Base-by-base conservation (phyloP, 1,140 invertebrate species). In the Pseudomyrmex flavicornis region DNA sequence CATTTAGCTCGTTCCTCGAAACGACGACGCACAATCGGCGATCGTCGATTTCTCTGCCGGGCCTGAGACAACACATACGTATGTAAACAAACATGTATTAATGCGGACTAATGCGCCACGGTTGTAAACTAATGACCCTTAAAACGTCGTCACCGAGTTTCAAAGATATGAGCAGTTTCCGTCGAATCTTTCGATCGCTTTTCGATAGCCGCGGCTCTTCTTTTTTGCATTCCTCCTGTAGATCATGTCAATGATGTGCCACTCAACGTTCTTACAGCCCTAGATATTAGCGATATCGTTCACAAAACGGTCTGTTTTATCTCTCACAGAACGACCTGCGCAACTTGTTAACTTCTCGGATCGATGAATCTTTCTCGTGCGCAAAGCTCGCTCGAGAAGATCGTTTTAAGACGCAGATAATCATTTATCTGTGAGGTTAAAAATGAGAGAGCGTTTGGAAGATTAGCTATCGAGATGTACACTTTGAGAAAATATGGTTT, bases 1-100 rank as follows among this genome's bases (percentile, higher is more conserved):
- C 80, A 88, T 88, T 90, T 86, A 77, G 54, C 58, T 35, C 59
- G 72, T 54, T 13, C 44, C 12, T 94, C 94, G 94, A 94, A 91
- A 94, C 95, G 93, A 93, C 95, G 93, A 93, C 91, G 94, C 95
- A 95, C 93, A 93, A 95, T 92, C 70, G 72, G 46, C 70, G 65
- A 76, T 72, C 52, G 69, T 85, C 52, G 82, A 77, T 76, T 65
- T 76, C 44, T 44, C 44, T 44, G 52, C 65, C 87, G 82, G 58
- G 48, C 35, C 52, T 46, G 20, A 26, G 48, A 22, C 59, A 70
- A 63, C 65, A 5, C 35, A 86, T 75, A 73, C 66, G 85, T 76
- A 82, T 73, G 83, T 83, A 89, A 89, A 89, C 87, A 86, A 89
- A 85, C 83, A 88, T 85, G 86, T 62, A 44, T 85, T 87, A 87